Conservation (phyloP, 2,113 vertebrate genomes). For the Dromiciops gliroides region DNA sequence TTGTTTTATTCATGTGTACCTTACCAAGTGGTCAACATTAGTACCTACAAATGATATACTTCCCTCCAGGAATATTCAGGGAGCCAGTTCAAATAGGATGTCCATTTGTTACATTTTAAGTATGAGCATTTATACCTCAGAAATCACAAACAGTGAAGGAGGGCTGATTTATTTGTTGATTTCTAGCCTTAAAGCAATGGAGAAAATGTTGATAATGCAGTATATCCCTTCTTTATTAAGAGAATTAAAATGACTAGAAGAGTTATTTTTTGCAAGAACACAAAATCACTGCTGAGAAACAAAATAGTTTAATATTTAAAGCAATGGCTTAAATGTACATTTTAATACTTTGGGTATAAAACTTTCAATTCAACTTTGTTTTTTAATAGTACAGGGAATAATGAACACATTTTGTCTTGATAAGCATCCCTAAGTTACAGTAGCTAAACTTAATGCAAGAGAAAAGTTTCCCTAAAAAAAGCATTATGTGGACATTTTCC, state of each 20-base stretch:
- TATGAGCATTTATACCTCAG: neutral
- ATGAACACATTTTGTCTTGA: constrained; percentile 32
- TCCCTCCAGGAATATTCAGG: neutral
- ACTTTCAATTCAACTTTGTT: constrained; percentile 14
- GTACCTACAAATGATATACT: constrained; percentile 44
- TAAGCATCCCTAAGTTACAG: constrained; percentile 22
- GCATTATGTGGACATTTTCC: constrained; percentile 13
- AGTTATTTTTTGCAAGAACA: constrained; percentile 23
- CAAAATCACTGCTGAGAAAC: constrained; percentile 26
- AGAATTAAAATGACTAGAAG: constrained; percentile 7
- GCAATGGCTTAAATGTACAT: neutral
- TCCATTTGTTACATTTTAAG: neutral
- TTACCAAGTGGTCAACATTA: constrained; percentile 15
- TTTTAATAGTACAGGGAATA: constrained; percentile 21
- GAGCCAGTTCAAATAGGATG: neutral
- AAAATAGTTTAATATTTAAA: constrained; percentile 14
- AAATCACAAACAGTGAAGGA: neutral
- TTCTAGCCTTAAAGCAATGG: neutral
- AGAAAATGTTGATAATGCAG: neutral
- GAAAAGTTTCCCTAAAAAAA: constrained; percentile 30
- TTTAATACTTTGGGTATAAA: constrained; percentile 28
- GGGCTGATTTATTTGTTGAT: neutral
- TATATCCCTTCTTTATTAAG: neutral
- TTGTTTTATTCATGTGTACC: neutral
- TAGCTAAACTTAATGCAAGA: constrained; percentile 29